Evolutionary conservation across 2,797 vertebrate genomes (phyloP).

Genomic region (Anabas testudineus): DNA sequence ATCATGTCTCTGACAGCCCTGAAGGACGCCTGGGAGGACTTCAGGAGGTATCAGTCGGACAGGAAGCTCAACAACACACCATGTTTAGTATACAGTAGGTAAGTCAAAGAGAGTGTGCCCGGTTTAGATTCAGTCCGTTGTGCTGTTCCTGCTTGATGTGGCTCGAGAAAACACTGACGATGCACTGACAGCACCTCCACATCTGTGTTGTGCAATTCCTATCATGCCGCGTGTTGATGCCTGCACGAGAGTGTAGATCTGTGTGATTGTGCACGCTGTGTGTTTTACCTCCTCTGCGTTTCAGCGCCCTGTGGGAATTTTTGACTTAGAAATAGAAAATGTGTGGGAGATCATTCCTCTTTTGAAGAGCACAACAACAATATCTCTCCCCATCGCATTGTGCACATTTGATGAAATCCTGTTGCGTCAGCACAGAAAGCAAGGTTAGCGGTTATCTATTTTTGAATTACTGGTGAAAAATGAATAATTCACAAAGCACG

Average conservation of each 20-base stretch:
- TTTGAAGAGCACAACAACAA: conserved; percentile 79
- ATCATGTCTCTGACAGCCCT: conserved; percentile 90
- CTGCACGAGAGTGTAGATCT: conserved; percentile 57
- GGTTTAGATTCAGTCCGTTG: neutral
- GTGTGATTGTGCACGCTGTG: conserved; percentile 35
- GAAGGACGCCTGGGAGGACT: conserved; percentile 95
- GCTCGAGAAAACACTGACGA: conserved; percentile 14
- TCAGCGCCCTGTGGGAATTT: conserved; percentile 79
- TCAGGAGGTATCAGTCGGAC: conserved; percentile 89
- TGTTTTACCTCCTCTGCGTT: conserved; percentile 71
- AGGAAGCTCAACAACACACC: conserved; percentile 88
- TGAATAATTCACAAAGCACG: conserved; percentile 68
- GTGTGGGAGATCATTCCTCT: conserved; percentile 83
- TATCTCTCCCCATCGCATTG: conserved; percentile 72
- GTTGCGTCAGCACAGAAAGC: conserved; percentile 78
- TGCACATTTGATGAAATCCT: conserved; percentile 77
- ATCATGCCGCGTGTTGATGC: conserved; percentile 37
- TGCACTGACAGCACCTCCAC: conserved; percentile 34
- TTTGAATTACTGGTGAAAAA: conserved; percentile 75
- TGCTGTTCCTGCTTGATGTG: conserved; percentile 27
- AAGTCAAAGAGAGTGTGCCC: conserved; percentile 58
- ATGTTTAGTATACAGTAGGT: conserved; percentile 92
- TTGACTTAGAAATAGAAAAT: conserved; percentile 83
- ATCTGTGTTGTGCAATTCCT: conserved; percentile 55
- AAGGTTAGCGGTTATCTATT: conserved; percentile 77